Evolutionary conservation across 2,888 invertebrate species (phyloP), one percentile per base, ranked within the genome.

Genomic region (Eutolmus rufibarbis): DNA sequence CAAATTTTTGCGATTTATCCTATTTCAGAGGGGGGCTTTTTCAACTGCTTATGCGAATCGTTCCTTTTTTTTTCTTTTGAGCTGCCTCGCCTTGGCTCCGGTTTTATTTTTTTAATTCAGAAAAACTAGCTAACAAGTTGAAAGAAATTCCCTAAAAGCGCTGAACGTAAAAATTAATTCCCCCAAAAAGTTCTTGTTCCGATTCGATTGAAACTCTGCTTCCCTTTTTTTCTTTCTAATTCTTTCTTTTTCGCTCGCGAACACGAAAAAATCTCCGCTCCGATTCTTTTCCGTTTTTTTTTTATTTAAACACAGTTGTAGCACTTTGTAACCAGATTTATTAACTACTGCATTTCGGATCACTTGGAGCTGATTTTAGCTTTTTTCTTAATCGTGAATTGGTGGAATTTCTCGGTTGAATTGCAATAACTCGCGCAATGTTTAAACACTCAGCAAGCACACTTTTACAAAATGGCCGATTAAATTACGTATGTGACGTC

Each of bases 381-480:
- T n/a, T n/a, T 37, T 28, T 56, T 40, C 16, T 77, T 74, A 57
- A 77, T 31, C 19, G 56, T 37, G 46, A 78, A 86, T 46, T 51
- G 74, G 9, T 56, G 19, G 7, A 56, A 77, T 77, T 86, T 77
- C 51, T 56, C 76, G 34, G 12, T 51, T 82, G 85, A 88, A 87
- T 66, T 87, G 76, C 66, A 74, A 66, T 77, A 46, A 87, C 46
- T 87, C 81, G 40, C 88, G 88, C 88, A 89, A 87, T 89, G 88
- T 89, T 89, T 89, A 87, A 89, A 89, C 89, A 87, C 89, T 89
- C 88, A 89, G 88, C 89, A 89, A 89, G 89, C 89, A 90, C 89
- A 90, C 89, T 89, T 89, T 87, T 88, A 89, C 89, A 90, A 90
- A 90, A 90, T 90, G 90, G 90, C 90, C 89, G 89, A 89, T 87